Percentiles rank a stretch among this genome's conserved stretches.
Conservation (phyloP, 2,888 invertebrate genomes). For the Spilosoma lubricipeda region DNA sequence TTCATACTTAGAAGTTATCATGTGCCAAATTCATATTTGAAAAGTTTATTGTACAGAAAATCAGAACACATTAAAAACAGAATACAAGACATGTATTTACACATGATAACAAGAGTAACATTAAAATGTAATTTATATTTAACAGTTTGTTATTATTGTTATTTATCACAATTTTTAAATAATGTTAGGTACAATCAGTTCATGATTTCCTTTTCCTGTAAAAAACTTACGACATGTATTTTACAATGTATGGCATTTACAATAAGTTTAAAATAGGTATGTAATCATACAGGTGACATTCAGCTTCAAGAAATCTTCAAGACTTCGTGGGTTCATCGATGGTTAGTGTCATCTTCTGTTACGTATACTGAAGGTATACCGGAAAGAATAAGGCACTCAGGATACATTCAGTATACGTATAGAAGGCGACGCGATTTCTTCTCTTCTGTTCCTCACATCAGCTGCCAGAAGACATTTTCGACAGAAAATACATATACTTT, state of each 20-base stretch:
- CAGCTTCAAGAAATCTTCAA: conserved; percentile 50
- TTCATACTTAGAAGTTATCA: not conserved
- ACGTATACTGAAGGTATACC: conserved; percentile 99
- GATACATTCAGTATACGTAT: conserved; percentile 99
- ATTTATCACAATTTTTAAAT: not conserved
- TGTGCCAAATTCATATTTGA: not conserved
- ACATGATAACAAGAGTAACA: not conserved
- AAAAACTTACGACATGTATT: not conserved
- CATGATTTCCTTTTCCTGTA: not conserved
- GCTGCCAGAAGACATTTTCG: conserved; percentile 29
- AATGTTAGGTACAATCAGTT: not conserved
- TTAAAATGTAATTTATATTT: not conserved
- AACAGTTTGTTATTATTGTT: not conserved
- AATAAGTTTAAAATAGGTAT: not conserved
- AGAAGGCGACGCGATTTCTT: conserved; percentile 92
- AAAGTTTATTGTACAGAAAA: not conserved
- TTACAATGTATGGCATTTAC: not conserved
- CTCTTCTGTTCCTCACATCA: conserved; percentile 65
- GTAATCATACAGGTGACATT: conserved; percentile 18
- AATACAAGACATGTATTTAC: not conserved
- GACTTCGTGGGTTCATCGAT: conserved; percentile 65
- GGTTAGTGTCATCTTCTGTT: conserved; percentile 97
- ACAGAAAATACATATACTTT: conserved; percentile 1
- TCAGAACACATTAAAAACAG: not conserved
- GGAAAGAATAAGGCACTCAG: conserved; percentile 98